phyloP scores from a whole-genome alignment of 1,140 invertebrate genomes.

The Hetaerina americana region DNA sequence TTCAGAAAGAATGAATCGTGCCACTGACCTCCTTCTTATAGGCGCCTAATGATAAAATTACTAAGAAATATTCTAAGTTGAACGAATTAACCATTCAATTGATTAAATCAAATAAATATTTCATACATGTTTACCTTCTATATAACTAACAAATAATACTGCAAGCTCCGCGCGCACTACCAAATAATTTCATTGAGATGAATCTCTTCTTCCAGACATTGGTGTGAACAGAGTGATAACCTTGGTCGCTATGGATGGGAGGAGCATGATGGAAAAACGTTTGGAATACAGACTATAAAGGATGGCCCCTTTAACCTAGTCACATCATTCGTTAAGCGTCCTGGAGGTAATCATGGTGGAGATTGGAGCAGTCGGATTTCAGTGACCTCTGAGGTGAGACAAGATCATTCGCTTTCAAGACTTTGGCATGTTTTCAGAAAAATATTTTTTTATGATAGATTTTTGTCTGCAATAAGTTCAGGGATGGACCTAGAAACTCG shows the following conservation, averaged over 20 bases:
- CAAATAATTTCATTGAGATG: too few species aligned
- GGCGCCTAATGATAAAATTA: too few species aligned
- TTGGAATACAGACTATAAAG: conserved; percentile 81
- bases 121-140: too few species aligned
- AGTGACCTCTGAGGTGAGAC: conserved; percentile 45
- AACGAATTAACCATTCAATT: too few species aligned
- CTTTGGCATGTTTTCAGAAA: neutral
- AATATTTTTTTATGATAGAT: conserved; percentile 3
- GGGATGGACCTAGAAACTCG: too few species aligned
- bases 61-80: too few species aligned
- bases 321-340: conserved; percentile 81
- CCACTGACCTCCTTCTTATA: too few species aligned
- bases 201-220: conserved; percentile 70
- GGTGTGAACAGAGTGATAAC: conserved; percentile 83
- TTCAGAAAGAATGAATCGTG: too few species aligned
- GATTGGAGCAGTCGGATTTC: conserved; percentile 85
- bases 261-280: conserved; percentile 80
- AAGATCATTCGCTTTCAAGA: conserved; percentile 3
- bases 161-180: too few species aligned
- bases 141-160: too few species aligned
- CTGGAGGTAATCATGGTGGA: conserved; percentile 65
- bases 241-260: conserved; percentile 74
- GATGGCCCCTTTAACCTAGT: conserved; percentile 64
- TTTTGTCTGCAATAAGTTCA: too few species aligned
- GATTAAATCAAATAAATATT: too few species aligned